These are phyloP conservation scores for Phalera bucephala DNA, from an alignment of 2,888 invertebrate species.

Conservation along the genomic window DNA sequence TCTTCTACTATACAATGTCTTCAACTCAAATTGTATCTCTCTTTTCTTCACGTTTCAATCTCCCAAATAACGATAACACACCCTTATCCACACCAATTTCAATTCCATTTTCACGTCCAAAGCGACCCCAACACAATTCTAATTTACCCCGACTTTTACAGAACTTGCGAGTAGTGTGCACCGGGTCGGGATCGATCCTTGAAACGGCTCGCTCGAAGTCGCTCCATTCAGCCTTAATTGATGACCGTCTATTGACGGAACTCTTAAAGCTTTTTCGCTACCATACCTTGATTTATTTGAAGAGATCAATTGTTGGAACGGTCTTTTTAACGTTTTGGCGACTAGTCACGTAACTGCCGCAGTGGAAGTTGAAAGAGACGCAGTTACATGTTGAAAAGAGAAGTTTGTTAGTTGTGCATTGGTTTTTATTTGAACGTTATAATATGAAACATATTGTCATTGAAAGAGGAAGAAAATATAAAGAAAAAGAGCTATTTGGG, in stretches of 20 bases:
- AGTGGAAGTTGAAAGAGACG: too few relatives aligned
- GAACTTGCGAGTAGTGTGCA: not conserved
- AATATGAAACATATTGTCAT: too few relatives aligned
- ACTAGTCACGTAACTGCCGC: too few relatives aligned
- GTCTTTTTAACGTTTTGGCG: not conserved
- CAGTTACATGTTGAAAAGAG: too few relatives aligned
- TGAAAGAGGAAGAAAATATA: too few relatives aligned
- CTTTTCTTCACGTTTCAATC: not conserved
- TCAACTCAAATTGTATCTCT: too few relatives aligned
- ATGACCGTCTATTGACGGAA: slow-evolving; percentile 15
- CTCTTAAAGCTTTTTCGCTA: not conserved
- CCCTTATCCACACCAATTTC: not conserved
- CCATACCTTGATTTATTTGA: not conserved
- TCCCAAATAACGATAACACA: not conserved
- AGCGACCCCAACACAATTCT: not conserved
- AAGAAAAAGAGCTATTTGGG: too few relatives aligned
- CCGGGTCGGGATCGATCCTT: not conserved
- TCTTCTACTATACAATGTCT: too few relatives aligned
- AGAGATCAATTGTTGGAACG: not conserved
- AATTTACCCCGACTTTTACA: not conserved
- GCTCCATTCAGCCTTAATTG: slow-evolving; percentile 13
- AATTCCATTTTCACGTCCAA: not conserved
- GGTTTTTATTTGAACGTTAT: too few relatives aligned
- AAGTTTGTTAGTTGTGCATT: too few relatives aligned
- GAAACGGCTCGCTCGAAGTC: not conserved